Percentiles rank a stretch among this genome's conserved stretches.
Conservation (phyloP, 2,797 vertebrate genomes). For the Okamejei kenojei region DNA sequence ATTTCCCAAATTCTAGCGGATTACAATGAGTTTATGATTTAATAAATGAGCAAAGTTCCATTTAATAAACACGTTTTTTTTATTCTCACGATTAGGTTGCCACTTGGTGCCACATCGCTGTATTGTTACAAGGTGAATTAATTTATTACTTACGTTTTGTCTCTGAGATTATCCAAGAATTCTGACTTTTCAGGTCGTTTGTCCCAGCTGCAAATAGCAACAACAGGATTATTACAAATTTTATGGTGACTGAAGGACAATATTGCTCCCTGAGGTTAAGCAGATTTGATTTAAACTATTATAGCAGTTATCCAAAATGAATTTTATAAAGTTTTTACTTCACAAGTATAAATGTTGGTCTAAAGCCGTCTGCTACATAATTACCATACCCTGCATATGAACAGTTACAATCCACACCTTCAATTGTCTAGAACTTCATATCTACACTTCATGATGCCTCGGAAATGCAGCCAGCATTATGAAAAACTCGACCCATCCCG, state of each 20-base stretch:
- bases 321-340: neutral
- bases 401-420: neutral
- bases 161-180: conserved; percentile 56
- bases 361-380: neutral
- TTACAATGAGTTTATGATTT: neutral
- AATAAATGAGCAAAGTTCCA: neutral
- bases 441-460: too few relatives aligned
- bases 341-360: neutral
- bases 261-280: neutral
- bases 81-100: too few relatives aligned
- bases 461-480: too few relatives aligned
- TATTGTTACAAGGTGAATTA: neutral
- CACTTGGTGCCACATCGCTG: neutral
- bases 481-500: too few relatives aligned
- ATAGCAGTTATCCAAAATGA: neutral
- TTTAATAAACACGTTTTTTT: neutral
- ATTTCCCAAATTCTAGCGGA: neutral
- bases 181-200: conserved; percentile 65
- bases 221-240: neutral
- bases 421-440: neutral
- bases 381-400: neutral
- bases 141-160: conserved; percentile 50
- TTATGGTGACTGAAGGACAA: neutral
- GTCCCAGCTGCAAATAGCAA: conserved; percentile 47
- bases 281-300: neutral